Conservation (phyloP, 2,888 invertebrate species). For the Malacosoma neustria region DNA sequence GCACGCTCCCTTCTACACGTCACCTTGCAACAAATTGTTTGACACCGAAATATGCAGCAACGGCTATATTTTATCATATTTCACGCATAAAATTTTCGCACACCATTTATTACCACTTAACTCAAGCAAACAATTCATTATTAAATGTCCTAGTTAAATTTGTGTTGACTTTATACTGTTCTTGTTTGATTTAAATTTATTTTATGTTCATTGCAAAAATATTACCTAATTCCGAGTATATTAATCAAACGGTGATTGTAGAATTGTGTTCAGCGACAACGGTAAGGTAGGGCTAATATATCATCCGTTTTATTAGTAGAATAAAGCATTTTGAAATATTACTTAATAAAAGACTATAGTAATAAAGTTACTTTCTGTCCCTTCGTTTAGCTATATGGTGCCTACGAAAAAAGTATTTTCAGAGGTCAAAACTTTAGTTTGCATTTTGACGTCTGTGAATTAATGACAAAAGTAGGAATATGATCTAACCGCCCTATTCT, state of each 20-base stretch:
- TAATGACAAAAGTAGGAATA: too few relatives aligned
- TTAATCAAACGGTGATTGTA: neutral
- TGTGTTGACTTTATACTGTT: neutral
- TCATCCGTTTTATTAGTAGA: too few relatives aligned
- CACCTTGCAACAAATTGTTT: constrained; percentile 15
- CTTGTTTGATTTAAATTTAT: neutral
- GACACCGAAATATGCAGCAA: constrained; percentile 17
- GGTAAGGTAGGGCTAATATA: too few relatives aligned
- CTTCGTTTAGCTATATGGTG: too few relatives aligned
- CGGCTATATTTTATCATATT: constrained; percentile 17
- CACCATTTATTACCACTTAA: neutral
- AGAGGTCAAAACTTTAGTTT: too few relatives aligned
- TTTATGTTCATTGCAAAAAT: neutral
- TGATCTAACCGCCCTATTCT: too few relatives aligned
- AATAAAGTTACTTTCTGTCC: too few relatives aligned
- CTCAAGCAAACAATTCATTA: neutral
- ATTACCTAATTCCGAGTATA: neutral
- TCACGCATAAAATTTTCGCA: constrained; percentile 4
- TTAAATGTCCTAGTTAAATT: neutral
- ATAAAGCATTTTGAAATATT: too few relatives aligned
- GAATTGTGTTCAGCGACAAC: neutral
- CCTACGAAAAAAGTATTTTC: too few relatives aligned
- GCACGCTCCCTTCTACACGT: constrained; percentile 4
- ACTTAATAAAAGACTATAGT: too few relatives aligned
- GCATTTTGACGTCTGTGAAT: too few relatives aligned